phyloP scores from a whole-genome alignment of 2,113 vertebrate species.

The Rhizomys pruinosus region DNA sequence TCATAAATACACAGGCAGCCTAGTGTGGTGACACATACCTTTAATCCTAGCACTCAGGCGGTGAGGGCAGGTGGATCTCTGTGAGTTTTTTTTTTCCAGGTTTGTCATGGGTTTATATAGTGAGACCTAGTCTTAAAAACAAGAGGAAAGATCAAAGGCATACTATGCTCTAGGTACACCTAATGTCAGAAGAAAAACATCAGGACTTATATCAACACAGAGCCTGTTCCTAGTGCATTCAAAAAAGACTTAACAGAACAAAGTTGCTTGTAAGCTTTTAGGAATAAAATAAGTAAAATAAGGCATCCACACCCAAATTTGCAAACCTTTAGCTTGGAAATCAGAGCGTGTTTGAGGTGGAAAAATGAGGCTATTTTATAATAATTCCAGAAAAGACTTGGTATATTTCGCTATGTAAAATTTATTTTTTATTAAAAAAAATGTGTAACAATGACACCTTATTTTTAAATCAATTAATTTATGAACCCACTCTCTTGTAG shows the following conservation, averaged over 20 bases:
- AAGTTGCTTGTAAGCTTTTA: constrained; percentile 1
- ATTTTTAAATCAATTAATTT: constrained; percentile 86
- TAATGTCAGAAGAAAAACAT: background rate
- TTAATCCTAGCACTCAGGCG: background rate
- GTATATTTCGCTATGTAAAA: constrained; percentile 83
- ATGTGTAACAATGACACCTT: constrained; percentile 83
- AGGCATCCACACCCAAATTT: constrained; percentile 6
- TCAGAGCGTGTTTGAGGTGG: background rate
- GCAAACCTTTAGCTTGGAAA: constrained; percentile 40
- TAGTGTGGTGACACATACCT: background rate
- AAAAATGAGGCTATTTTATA: constrained; percentile 61
- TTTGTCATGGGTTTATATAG: background rate
- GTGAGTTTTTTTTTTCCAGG: too few relatives aligned
- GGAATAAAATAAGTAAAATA: constrained; percentile 16
- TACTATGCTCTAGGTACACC: background rate
- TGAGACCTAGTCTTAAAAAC: background rate
- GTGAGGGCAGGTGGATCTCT: background rate
- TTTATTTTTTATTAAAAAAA: constrained; percentile 87
- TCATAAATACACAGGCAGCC: background rate
- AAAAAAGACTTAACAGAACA: constrained; percentile 27
- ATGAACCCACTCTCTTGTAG: constrained; percentile 86
- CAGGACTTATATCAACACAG: constrained; percentile 17
- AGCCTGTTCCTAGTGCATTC: constrained; percentile 29
- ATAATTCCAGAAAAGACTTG: constrained; percentile 75
- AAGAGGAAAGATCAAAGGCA: background rate